These are phyloP conservation scores for Mus musculus DNA, from an alignment of 2,113 vertebrate species.

Conservation along the genomic window DNA sequence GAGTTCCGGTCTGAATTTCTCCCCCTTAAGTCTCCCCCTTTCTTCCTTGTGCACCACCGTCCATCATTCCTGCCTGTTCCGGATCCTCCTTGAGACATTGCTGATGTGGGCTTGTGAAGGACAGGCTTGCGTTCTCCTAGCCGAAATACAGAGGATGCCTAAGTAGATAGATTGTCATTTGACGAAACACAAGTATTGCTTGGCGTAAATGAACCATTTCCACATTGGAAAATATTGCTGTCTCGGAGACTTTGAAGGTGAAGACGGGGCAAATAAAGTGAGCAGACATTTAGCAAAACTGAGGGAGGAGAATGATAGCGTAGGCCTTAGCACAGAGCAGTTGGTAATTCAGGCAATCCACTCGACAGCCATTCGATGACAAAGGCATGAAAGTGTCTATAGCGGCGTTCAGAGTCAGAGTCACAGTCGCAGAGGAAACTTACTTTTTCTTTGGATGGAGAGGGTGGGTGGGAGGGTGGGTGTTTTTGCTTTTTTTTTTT, in stretches of 20 bases:
- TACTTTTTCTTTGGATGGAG: background rate
- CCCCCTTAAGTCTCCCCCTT: background rate
- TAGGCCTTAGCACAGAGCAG: slow-evolving; percentile 39
- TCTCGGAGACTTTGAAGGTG: slow-evolving; percentile 30
- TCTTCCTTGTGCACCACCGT: background rate
- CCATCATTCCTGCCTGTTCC: background rate
- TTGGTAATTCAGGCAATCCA: background rate
- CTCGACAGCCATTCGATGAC: slow-evolving; percentile 30
- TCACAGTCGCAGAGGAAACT: slow-evolving; percentile 70
- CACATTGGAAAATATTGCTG: slow-evolving; percentile 53
- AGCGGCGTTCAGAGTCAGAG: slow-evolving; percentile 66
- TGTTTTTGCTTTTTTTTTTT: background rate
- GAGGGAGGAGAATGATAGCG: slow-evolving; percentile 22
- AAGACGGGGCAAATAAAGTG: background rate
- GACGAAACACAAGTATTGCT: slow-evolving; percentile 58
- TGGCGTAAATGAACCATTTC: background rate
- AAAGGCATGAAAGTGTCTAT: slow-evolving; percentile 25
- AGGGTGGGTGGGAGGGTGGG: background rate
- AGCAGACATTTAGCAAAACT: slow-evolving; percentile 61
- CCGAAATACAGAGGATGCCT: background rate
- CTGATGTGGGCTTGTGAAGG: background rate
- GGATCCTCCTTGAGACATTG: background rate
- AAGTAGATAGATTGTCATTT: background rate
- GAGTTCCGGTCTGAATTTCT: background rate
- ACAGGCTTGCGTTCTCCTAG: background rate